Percentiles rank a stretch among this genome's conserved stretches.
Conservation (phyloP, 2,888 invertebrate species). For the Dicranocentrus wangi region DNA sequence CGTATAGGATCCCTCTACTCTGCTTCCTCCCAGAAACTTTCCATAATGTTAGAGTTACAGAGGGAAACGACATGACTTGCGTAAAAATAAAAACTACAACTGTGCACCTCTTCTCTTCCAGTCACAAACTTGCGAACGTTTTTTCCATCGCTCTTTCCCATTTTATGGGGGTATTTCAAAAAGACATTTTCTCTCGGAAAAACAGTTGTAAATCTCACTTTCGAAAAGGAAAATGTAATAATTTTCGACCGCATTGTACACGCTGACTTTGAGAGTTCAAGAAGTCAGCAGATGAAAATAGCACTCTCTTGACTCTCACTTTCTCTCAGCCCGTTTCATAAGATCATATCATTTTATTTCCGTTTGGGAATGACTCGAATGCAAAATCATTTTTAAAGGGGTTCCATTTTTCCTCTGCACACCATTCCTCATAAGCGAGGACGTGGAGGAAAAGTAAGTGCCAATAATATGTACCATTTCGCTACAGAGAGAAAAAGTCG, state of each 20-base stretch:
- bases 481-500: background rate
- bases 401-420: constrained; percentile 35
- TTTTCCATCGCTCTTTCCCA: constrained; percentile 49
- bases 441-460: constrained; percentile 31
- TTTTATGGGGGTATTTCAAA: constrained; percentile 64
- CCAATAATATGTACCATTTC: constrained; percentile 16
- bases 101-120: too few relatives aligned
- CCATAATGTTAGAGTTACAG: too few relatives aligned
- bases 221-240: constrained; percentile 34
- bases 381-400: constrained; percentile 57
- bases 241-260: constrained; percentile 17
- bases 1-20: too few relatives aligned
- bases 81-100: too few relatives aligned
- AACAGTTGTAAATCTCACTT: constrained; percentile 61
- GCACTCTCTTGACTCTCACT: background rate
- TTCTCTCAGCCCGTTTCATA: constrained; percentile 7
- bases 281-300: background rate
- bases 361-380: constrained; percentile 65
- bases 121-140: too few relatives aligned
- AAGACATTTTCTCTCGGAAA: constrained; percentile 51
- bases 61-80: too few relatives aligned
- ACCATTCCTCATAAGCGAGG: constrained; percentile 31
- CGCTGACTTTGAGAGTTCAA: background rate
- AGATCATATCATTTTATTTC: constrained; percentile 69
- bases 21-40: too few relatives aligned